Evolutionary conservation across 2,113 vertebrate genomes (phyloP).

Genomic region (Psittacula cyanocephala): DNA sequence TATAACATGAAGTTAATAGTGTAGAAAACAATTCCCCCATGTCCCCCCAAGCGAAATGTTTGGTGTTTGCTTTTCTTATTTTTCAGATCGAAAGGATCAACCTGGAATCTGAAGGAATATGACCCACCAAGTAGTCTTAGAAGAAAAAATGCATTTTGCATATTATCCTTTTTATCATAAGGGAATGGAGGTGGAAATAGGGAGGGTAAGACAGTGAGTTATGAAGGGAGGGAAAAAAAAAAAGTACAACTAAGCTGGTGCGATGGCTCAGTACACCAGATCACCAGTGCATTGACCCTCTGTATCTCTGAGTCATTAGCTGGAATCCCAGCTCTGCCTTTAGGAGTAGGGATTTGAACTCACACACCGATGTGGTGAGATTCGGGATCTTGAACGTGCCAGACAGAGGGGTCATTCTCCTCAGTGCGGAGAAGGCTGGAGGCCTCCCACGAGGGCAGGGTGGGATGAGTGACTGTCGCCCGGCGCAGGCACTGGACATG

Average conservation of each 20-base stretch:
- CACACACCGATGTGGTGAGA: constrained; percentile 31
- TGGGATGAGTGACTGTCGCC: constrained; percentile 61
- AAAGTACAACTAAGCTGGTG: constrained; percentile 51
- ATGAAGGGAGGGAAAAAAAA: neutral
- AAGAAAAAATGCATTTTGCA: neutral
- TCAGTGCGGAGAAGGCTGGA: constrained; percentile 53
- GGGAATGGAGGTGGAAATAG: neutral
- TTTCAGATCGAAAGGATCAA: neutral
- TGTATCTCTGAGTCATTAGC: constrained; percentile 75
- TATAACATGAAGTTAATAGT: neutral
- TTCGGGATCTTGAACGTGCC: constrained; percentile 50
- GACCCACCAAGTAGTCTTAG: neutral
- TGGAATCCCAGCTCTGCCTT: constrained; percentile 69
- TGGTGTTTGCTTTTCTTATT: neutral
- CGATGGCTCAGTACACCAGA: constrained; percentile 62
- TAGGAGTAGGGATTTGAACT: constrained; percentile 73
- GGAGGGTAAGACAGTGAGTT: neutral
- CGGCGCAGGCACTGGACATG: constrained; percentile 48
- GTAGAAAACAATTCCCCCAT: neutral
- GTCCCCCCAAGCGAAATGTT: neutral
- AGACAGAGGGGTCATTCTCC: constrained; percentile 67
- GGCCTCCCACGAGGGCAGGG: constrained; percentile 54
- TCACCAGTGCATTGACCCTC: constrained; percentile 71
- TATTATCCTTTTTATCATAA: constrained; percentile 14
- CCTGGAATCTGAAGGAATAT: neutral